Evolutionary conservation across 2,888 invertebrate genomes (phyloP), one percentile per base, ranked within the genome.

Genomic region (Eutolmus rufibarbis): DNA sequence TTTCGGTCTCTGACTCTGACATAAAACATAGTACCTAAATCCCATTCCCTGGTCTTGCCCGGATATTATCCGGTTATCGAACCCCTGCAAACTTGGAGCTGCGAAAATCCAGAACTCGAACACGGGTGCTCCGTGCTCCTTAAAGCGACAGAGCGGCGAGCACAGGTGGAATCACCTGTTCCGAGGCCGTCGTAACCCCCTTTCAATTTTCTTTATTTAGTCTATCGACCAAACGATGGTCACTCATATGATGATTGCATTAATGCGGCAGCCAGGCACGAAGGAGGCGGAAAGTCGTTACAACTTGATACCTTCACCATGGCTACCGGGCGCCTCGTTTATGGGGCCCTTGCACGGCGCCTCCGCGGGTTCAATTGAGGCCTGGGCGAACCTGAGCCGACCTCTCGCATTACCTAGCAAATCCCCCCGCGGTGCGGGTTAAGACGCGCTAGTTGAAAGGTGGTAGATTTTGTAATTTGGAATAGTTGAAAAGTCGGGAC

Each of bases 191-290:
- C 31, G 28, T 56, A 56, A 56, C 86, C 86, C 77, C 56, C 74
- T 51, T 86, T 86, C 43, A 12, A 76, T 19, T 51, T 86, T 77
- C 77, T 56, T 57, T 37, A 86, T 76, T 77, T 77, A 74, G 19
- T 74, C 77, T 86, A 86, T 86, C 86, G 86, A 86, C 86, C 86
- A 86, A 86, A 86, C 86, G 86, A 86, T 86, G 86, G 86, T 86
- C 86, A 86, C 74, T 74, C 31, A 74, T 74, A 82, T 85, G 76
- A 85, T 37, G 85, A 84, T 84, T 66, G 74, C 85, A 74, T 85
- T 85, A 57, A 85, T 85, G 85, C 74, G 82, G 82, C 12, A 43
- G 74, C 19, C 37, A 23, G 74, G 74, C 74, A 66, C 74, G 74
- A 85, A 74, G 74, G 19, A 74, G 37, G 34, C 84, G 85, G 74